phyloP scores from a whole-genome alignment of 2,797 vertebrate genomes.

The Notoglanidium macrostoma region DNA sequence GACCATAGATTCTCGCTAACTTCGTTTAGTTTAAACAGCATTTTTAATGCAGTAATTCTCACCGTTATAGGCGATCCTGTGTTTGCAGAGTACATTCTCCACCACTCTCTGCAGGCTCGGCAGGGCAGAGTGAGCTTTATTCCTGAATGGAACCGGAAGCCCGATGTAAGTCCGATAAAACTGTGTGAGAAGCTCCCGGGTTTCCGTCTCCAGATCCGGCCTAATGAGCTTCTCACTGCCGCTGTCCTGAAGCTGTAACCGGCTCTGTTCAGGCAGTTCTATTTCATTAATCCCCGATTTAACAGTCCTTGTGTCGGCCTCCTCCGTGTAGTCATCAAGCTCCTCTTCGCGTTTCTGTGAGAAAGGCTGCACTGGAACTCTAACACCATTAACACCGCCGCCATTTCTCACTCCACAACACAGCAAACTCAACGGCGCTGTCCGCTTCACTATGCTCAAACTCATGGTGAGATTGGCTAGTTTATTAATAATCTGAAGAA shows the following conservation, averaged over 20 bases:
- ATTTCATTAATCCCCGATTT: background rate
- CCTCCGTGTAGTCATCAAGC: slow-evolving; percentile 43
- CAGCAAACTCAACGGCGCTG: slow-evolving; percentile 10
- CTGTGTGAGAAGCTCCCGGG: slow-evolving; percentile 70
- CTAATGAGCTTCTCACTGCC: slow-evolving; percentile 29
- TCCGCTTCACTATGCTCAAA: background rate
- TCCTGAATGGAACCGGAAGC: slow-evolving; percentile 7
- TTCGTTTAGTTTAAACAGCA: no score
- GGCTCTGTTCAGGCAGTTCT: background rate
- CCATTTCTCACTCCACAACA: background rate
- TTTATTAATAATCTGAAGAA: background rate
- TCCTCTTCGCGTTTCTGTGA: slow-evolving; percentile 33
- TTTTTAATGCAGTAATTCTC: background rate
- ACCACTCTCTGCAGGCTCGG: slow-evolving; percentile 79
- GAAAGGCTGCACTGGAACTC: background rate
- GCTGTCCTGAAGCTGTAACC: background rate
- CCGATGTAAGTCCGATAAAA: slow-evolving; percentile 67
- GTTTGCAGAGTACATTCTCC: slow-evolving; percentile 74
- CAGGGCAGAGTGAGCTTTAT: slow-evolving; percentile 58
- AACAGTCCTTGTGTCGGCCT: slow-evolving; percentile 17
- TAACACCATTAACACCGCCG: background rate
- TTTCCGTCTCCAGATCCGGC: slow-evolving; percentile 69
- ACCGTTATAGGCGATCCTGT: slow-evolving; percentile 85
- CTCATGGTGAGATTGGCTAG: background rate
- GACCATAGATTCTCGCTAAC: no score